Conservation (phyloP, 2,113 vertebrate species). For the Capra hircus region DNA sequence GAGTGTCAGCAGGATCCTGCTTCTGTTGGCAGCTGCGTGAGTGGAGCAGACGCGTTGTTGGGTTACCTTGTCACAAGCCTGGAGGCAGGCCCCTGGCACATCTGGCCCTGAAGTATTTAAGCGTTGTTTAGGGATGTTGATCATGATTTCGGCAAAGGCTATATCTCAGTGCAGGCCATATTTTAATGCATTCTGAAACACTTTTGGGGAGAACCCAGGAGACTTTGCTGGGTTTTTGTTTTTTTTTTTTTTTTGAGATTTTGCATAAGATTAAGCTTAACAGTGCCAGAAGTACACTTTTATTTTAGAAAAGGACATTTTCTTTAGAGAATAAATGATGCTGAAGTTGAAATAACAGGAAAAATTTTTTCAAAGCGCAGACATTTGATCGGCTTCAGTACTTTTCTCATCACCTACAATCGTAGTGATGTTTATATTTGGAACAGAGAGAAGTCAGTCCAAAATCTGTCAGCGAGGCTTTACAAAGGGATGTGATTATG, state of each 20-base stretch:
- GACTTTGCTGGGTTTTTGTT: background rate
- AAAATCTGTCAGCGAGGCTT: background rate
- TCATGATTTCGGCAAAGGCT: background rate
- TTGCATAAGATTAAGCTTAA: background rate
- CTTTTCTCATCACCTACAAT: background rate
- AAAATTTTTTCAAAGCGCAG: background rate
- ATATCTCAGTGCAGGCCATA: background rate
- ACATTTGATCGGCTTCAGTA: background rate
- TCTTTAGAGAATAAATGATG: background rate
- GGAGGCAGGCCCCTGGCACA: background rate
- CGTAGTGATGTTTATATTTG: background rate
- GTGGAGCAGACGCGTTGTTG: background rate
- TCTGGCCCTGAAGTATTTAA: background rate
- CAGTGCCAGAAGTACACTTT: background rate
- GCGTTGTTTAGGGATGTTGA: background rate
- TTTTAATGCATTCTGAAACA: background rate
- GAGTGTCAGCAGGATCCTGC: background rate
- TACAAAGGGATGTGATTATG: background rate
- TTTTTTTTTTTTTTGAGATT: background rate
- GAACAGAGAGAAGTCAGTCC: background rate
- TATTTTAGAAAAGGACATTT: conserved; percentile 31
- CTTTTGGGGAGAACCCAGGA: background rate
- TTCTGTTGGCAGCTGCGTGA: background rate
- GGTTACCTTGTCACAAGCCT: background rate
- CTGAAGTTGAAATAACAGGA: background rate